Evolutionary conservation across 2,797 vertebrate genomes (phyloP).

Genomic region (Urosaurus nigricauda): DNA sequence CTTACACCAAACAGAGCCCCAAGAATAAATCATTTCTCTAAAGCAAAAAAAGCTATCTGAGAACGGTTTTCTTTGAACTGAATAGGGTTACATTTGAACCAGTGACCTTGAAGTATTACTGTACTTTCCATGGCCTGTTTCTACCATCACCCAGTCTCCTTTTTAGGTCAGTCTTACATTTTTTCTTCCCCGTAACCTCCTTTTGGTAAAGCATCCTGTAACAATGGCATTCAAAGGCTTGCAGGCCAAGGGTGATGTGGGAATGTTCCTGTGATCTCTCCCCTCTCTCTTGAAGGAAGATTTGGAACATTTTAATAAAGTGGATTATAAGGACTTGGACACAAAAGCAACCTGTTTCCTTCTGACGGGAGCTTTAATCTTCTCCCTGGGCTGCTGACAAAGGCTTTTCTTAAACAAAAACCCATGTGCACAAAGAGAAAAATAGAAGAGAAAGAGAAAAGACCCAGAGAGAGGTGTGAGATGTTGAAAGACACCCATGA

Average conservation of each 20-base stretch:
- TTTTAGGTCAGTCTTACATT: conserved; percentile 52
- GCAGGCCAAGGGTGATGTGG: conserved; percentile 65
- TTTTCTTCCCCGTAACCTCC: conserved; percentile 10
- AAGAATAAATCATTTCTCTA: too few species aligned
- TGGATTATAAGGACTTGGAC: conserved; percentile 75
- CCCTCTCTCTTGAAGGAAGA: conserved; percentile 71
- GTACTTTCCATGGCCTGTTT: conserved; percentile 37
- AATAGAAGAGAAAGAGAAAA: conserved; percentile 68
- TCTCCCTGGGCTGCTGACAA: conserved; percentile 73
- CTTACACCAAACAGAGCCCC: too few species aligned
- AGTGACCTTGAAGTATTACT: conserved; percentile 53
- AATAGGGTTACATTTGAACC: conserved; percentile 45
- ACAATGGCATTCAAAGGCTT: conserved; percentile 70
- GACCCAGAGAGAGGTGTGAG: conserved; percentile 55
- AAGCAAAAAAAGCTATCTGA: conserved; percentile 34
- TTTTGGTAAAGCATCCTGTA: conserved; percentile 60
- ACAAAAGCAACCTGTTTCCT: conserved; percentile 78
- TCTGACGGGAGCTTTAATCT: conserved; percentile 74
- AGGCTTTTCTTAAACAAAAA: conserved; percentile 75
- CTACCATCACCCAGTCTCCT: conserved; percentile 58
- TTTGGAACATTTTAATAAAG: conserved; percentile 80
- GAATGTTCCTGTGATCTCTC: conserved; percentile 75
- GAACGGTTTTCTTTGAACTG: conserved; percentile 62
- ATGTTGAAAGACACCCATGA: conserved; percentile 74
- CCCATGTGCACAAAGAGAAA: conserved; percentile 66